Evolutionary conservation across 2,888 invertebrate genomes (phyloP).

Genomic region (Chirona hameri): DNA sequence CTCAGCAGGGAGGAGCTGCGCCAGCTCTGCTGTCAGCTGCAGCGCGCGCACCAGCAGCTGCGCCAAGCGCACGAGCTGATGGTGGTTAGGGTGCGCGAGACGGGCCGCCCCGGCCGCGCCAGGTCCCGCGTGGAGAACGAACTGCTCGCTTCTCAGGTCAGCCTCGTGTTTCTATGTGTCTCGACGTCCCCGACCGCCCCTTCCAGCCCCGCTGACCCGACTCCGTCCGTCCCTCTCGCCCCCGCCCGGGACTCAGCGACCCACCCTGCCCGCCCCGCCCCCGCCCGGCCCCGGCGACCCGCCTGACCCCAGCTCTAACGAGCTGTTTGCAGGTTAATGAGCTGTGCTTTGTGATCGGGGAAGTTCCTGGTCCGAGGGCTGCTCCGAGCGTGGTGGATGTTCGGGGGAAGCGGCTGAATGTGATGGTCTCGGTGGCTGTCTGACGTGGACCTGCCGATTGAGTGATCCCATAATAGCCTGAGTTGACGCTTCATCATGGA

Average conservation of each 20-base stretch:
- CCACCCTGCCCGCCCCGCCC: background rate
- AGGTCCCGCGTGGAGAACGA: conserved; percentile 23
- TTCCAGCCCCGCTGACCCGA: no score
- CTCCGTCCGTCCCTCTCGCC: no score
- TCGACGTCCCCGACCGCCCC: no score
- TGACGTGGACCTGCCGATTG: background rate
- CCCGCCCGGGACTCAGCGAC: no score
- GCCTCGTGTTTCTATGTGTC: background rate
- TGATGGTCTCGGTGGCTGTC: background rate
- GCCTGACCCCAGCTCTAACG: background rate
- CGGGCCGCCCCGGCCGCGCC: background rate
- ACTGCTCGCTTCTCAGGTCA: conserved; percentile 4
- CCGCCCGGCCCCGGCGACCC: background rate
- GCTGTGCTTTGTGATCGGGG: background rate
- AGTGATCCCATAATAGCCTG: background rate
- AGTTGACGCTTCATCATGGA: background rate
- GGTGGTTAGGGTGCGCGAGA: background rate
- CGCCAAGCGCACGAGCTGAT: conserved; percentile 12
- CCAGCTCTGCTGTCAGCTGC: conserved; percentile 22
- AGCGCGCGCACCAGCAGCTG: conserved; percentile 11
- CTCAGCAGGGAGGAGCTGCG: conserved; percentile 8
- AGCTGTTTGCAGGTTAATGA: conserved; percentile 1
- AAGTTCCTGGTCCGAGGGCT: background rate
- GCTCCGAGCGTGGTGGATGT: background rate
- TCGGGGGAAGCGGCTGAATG: background rate